Percentiles rank a stretch among this genome's conserved stretches.
These are phyloP conservation scores for Melanogrammus aeglefinus DNA, from an alignment of 2,797 vertebrate species.

Conservation along the genomic window DNA sequence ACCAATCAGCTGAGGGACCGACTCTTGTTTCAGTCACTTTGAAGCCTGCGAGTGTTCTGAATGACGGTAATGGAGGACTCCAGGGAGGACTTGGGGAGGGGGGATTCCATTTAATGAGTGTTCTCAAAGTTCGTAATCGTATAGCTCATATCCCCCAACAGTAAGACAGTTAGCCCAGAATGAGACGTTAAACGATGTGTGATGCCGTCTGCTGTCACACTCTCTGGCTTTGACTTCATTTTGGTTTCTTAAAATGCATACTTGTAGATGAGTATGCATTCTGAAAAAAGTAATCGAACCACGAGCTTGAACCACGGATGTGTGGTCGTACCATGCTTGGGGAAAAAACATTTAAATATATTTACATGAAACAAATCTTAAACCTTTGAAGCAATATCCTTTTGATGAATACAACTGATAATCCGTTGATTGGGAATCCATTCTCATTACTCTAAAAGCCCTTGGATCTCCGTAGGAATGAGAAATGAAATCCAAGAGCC, in stretches of 20 bases:
- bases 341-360: neutral
- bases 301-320: neutral
- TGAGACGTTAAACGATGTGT: slow-evolving; percentile 48
- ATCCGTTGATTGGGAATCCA: slow-evolving; percentile 11
- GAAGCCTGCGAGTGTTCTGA: slow-evolving; percentile 34
- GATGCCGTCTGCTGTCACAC: slow-evolving; percentile 31
- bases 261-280: neutral
- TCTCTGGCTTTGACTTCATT: slow-evolving; percentile 24
- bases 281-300: neutral
- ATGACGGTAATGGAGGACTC: slow-evolving; percentile 48
- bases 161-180: neutral
- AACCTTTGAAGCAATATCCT: slow-evolving; percentile 1
- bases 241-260: neutral
- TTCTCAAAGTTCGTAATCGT: slow-evolving; percentile 47
- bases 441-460: slow-evolving; percentile 28
- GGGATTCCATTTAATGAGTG: slow-evolving; percentile 22
- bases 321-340: neutral
- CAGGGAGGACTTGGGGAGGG: slow-evolving; percentile 48
- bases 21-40: slow-evolving; percentile 46
- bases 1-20: neutral
- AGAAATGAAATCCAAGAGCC: slow-evolving; percentile 1
- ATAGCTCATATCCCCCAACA: neutral
- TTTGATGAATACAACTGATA: neutral
- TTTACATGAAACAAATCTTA: neutral
- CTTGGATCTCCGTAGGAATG: neutral